Evolutionary conservation across 2,113 vertebrate species (phyloP), one percentile per base, ranked within the genome.

Genomic region (Gasterosteus nipponicus): DNA sequence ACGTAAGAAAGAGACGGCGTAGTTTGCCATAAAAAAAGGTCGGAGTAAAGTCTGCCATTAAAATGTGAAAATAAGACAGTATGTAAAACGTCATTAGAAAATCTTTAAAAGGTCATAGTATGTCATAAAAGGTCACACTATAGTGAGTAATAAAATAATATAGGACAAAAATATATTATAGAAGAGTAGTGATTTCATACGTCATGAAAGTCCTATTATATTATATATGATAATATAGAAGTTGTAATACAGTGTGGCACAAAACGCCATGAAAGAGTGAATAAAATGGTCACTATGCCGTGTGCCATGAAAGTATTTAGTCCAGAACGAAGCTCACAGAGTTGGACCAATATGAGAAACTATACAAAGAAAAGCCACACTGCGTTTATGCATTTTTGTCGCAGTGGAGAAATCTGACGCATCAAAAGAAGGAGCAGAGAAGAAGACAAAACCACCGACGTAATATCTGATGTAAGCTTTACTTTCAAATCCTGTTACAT

Each of bases 401-500:
- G 22, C 22, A 26, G 2, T 38, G 58, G 9, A 51, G 8, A 18
- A 38, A 61, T 14, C 14, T 53, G 47, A 41, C 0, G 0, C 7
- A 7, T 51, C 33, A 44, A 63, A 15, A 15, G 3, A 38, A 58
- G 0, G 7, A 57, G 0, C 10, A 47, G 41, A 68, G 69, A 84
- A 69, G 22, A 81, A 87, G 70, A 86, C 82, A 81, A 61, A 60
- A 86, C 54, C 29, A 80, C 35, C 6, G 72, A 57, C 5, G 41
- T 90, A 88, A 93, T 93, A 94, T 97, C 90, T 96, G 94, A 97
- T 97, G 96, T 98, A 98, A 96, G 97, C 96, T 97, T 96, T 98
- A 98, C 96, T 99, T 99, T 96, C 96, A 98, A 98, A 97, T 95
- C 96, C 96, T 95, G 96, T 97, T 99, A 99, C 97, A 99, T 96